Base-by-base conservation (phyloP, 2,113 vertebrate genomes). In the Sclerurus mexicanus region DNA sequence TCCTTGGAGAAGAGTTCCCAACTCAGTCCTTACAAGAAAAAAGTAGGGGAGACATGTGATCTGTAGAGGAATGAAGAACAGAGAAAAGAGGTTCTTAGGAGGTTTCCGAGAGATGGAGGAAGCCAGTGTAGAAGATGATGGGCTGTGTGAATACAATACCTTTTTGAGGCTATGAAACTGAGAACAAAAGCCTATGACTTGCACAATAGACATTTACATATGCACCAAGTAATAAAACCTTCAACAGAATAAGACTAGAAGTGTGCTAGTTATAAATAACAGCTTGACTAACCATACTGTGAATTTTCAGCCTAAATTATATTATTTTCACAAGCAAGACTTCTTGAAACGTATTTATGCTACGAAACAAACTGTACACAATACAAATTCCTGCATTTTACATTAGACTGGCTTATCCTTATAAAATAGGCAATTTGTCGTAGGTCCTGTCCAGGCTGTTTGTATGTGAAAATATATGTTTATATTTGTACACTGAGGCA, bases 251-350 rank as follows among this genome's bases (percentile, higher is more conserved):
- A 62, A 62, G 76, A 74, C 6, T 21, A 64, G 40, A 85, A 30
- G 12, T 46, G 8, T 62, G 15, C 7, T 40, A 72, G 25, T 62
- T 31, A 82, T 15, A 68, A 63, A 39, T 27, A 64, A 49, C 23
- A 60, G 15, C 28, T 68, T 49, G 12, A 30, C 9, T 89, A 76
- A 60, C 14, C 23, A 5, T 23, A 55, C 4, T n/a, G 39, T 35
- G 40, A 85, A 35, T 53, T 59, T 66, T 63, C 40, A 68, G 7
- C 12, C 33, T 0, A 37, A 73, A 44, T 42, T 33, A 23, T 40
- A 73, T 78, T 68, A 31, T 55, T 93, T 87, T 85, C 55, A 93
- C 66, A 75, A 91, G 7, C 12, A 69, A 89, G 25, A 35, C 20
- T 12, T 31, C 53, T 85, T 82, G 40, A 82, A 62, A 64, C 3